Base-by-base conservation (phyloP, 2,888 invertebrate genomes). In the Entomobrya multifasciata region DNA sequence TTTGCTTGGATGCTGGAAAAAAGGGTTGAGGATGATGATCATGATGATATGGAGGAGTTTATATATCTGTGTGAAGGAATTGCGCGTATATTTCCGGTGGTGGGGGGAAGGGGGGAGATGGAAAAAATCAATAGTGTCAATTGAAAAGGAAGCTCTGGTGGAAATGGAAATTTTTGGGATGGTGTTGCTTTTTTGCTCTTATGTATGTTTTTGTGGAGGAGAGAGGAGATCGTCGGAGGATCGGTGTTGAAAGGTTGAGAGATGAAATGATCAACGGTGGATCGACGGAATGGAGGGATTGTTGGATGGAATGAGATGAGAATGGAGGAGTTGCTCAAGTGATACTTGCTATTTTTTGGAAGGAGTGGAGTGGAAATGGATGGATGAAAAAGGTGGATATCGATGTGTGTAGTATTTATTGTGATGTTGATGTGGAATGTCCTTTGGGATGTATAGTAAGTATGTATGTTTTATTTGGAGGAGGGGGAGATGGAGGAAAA, bases 61-160 rank as follows among this genome's bases (percentile, higher is more conserved):
- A n/a, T n/a, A n/a, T n/a, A n/a, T n/a, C n/a, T n/a, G 20, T 55
- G 55, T 55, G 20, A 22, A 55, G 55, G 22, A 55, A 55, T n/a
- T 55, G 55, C 55, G 55, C 55, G 55, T 55, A 55, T 55, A 55
- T 55, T 55, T 55, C 55, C 55, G 55, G 55, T 20, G 55, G n/a
- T n/a, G n/a, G n/a, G n/a, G n/a, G n/a, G n/a, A n/a, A n/a, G n/a
- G n/a, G n/a, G n/a, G n/a, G n/a, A n/a, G n/a, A n/a, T n/a, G n/a
- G 20, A 20, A 22, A 55, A 55, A 55, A 55, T 55, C 55, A 20
- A 55, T 55, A 55, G 20, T 55, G 55, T 55, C 55, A 55, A 55
- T 55, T 55, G 55, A 55, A 55, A 55, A 20, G 55, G 55, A 55
- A 55, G 20, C 8, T 55, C 55, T 55, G 55, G 17, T 2, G 22